Conservation (phyloP, 2,797 vertebrate genomes). For the Cyclopterus lumpus region DNA sequence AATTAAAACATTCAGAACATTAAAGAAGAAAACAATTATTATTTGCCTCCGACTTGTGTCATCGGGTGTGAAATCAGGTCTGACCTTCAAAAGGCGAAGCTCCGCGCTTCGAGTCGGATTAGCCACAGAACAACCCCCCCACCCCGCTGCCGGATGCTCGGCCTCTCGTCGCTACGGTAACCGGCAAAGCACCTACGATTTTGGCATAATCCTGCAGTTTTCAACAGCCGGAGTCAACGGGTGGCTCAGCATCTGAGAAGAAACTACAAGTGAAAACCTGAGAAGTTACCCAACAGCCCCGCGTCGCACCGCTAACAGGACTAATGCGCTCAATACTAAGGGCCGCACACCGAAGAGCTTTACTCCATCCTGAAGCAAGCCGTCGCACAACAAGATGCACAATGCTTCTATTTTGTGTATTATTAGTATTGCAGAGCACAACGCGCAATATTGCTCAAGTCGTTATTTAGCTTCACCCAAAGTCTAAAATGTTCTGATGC, state of each 20-base stretch:
- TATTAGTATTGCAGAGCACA: not conserved
- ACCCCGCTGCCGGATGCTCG: conserved; percentile 25
- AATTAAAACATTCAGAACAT: conserved; percentile 43
- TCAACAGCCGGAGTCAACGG: conserved; percentile 50
- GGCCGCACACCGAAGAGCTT: conserved; percentile 5
- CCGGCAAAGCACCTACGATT: conserved; percentile 73
- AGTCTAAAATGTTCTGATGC: conserved; percentile 2
- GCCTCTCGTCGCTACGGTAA: conserved; percentile 48
- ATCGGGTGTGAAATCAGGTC: conserved; percentile 19
- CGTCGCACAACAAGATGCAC: not conserved
- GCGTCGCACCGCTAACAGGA: conserved; percentile 10
- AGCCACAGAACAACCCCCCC: not conserved
- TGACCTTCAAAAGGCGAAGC: not conserved
- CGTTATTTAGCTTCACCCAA: conserved; percentile 4
- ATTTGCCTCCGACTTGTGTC: conserved; percentile 30
- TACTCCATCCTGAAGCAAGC: not conserved
- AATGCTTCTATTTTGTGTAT: not conserved
- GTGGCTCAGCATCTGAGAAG: conserved; percentile 46
- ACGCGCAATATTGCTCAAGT: conserved; percentile 8
- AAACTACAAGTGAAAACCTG: conserved; percentile 74
- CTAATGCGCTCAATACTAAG: conserved; percentile 18
- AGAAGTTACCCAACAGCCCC: conserved; percentile 69
- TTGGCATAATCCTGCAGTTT: conserved; percentile 78
- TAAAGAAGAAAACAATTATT: not conserved
- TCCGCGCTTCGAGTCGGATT: not conserved